Evolutionary conservation across 2,888 invertebrate species (phyloP).

Genomic region (Calliopum simillimum): DNA sequence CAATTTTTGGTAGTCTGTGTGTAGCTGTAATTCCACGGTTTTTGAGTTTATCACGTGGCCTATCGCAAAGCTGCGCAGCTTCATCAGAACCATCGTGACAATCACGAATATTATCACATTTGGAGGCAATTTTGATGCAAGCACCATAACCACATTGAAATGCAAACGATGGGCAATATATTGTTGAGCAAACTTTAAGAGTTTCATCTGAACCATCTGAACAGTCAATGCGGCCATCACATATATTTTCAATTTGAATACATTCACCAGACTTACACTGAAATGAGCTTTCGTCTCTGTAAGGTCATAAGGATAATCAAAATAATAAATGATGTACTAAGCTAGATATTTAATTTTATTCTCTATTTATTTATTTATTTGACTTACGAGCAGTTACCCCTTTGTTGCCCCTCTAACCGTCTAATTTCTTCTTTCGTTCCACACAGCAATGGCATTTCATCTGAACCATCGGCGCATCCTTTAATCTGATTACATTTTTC

Average conservation of each 20-base stretch:
- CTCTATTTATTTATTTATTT: too few relatives aligned
- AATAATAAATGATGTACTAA: too few relatives aligned
- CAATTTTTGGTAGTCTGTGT: too few relatives aligned
- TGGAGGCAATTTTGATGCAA: constrained; percentile 43
- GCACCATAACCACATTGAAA: constrained; percentile 55
- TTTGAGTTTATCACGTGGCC: too few relatives aligned
- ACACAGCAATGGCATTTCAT: constrained; percentile 51
- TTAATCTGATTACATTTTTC: constrained; percentile 53
- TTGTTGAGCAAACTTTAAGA: constrained; percentile 41
- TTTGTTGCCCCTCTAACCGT: neutral
- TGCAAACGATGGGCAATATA: constrained; percentile 45
- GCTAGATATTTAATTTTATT: too few relatives aligned
- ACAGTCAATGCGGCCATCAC: constrained; percentile 65
- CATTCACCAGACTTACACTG: constrained; percentile 49
- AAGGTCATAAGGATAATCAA: neutral
- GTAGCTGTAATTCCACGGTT: too few relatives aligned
- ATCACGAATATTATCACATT: constrained; percentile 46
- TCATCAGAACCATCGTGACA: constrained; percentile 56
- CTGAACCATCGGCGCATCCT: constrained; percentile 56
- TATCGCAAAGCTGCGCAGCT: constrained; percentile 25
- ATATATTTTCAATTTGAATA: constrained; percentile 42
- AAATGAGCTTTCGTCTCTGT: neutral
- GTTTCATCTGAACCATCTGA: constrained; percentile 54
- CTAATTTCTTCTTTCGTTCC: constrained; percentile 12
- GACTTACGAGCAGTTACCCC: constrained; percentile 24